These are phyloP conservation scores for Rhynchophorus ferrugineus DNA, from an alignment of 1,140 invertebrate species.

Conservation along the genomic window DNA sequence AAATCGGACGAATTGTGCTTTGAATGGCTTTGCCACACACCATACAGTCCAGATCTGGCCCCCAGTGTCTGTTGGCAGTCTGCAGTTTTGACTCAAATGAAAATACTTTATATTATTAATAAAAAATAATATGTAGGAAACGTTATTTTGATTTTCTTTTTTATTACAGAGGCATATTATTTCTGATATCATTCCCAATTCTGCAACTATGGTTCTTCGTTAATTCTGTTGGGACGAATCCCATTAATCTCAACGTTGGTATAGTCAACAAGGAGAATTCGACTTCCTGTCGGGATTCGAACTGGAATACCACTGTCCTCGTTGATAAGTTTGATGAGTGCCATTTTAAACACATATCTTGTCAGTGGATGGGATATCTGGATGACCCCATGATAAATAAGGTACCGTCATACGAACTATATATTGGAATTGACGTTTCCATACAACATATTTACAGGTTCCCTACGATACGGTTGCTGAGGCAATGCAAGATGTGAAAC, in stretches of 20 bases:
- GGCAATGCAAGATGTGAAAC: slow-evolving; percentile 53
- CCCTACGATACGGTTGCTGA: slow-evolving; percentile 44
- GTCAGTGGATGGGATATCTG: slow-evolving; percentile 48
- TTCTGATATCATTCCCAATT: slow-evolving; percentile 74
- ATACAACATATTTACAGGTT: slow-evolving; percentile 33
- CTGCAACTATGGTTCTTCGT: slow-evolving; percentile 75
- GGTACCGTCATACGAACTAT: no score
- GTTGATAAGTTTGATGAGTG: slow-evolving; percentile 39
- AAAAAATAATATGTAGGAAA: no score
- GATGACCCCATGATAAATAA: slow-evolving; percentile 42
- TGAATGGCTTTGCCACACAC: no score
- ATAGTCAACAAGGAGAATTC: slow-evolving; percentile 67
- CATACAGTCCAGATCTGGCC: no score
- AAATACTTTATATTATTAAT: no score
- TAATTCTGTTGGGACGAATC: slow-evolving; percentile 69
- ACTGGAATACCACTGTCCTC: slow-evolving; percentile 26
- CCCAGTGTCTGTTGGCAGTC: no score
- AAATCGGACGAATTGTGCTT: no score
- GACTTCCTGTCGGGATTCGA: slow-evolving; percentile 35
- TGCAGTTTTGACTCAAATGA: no score
- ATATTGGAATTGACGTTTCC: not conserved
- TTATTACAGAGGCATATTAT: slow-evolving; percentile 69
- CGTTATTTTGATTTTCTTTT: no score
- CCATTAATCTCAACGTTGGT: slow-evolving; percentile 60
- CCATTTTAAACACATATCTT: slow-evolving; percentile 48